Evolutionary conservation across 2,113 vertebrate genomes (phyloP), one percentile per base, ranked within the genome.

Genomic region (Nothobranchius kuhntae): DNA sequence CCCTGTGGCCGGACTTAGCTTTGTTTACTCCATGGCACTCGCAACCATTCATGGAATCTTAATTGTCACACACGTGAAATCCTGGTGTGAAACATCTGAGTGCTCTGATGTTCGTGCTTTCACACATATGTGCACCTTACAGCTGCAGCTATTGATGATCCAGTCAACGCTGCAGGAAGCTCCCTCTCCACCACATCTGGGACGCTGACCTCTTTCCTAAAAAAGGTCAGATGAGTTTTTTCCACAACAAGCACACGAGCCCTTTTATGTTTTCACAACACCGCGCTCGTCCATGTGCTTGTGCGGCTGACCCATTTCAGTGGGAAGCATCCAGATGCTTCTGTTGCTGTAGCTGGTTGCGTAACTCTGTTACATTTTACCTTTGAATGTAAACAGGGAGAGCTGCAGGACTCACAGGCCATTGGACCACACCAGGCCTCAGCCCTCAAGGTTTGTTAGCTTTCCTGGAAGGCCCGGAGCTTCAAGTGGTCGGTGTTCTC

Each of bases 301-400:
- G 70, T 73, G 61, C 1, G 65, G 59, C 40, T 83, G 69, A 81
- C 79, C 82, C 67, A 78, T 52, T 89, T 81, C 73, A 68, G 73
- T 80, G 86, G 81, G 82, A 89, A 87, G 72, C 75, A n/a, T 77
- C 84, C 84, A 77, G 81, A 83, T 88, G 87, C 80, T 70, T 80
- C 73, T 76, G 80, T 71, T 74, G 68, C 60, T 24, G 64, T 71
- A 68, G 55, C 53, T 4, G 10, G 26, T 89, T 87, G 70, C 46
- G 21, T 81, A 89, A 89, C 81, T 61, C 54, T 65, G 65, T 80
- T 69, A 73, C 78, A 66, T 54, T 65, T 66, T 78, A 70, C 63
- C 79, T 61, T 44, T 48, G 65, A 84, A 68, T 75, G 71, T 76
- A 86, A 89, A 86, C 73, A 86, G 83, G 86, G 71, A 70, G 65